phyloP scores from a whole-genome alignment of 2,113 vertebrate genomes.

The Cheirogaleus medius region DNA sequence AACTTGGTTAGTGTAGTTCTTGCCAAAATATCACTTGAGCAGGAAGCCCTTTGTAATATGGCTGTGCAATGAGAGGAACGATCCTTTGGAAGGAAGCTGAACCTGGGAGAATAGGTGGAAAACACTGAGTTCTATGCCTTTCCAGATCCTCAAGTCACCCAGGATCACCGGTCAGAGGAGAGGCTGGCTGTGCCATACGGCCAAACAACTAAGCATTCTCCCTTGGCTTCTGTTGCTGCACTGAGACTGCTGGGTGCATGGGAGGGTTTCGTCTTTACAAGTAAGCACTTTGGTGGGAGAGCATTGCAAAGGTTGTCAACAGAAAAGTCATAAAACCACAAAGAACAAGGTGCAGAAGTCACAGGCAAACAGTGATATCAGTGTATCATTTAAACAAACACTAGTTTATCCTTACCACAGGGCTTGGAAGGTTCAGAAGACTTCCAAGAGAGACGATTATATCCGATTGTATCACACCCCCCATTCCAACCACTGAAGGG shows the following conservation, averaged over 20 bases:
- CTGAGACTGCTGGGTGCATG: neutral
- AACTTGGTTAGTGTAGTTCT: neutral
- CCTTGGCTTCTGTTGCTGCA: neutral
- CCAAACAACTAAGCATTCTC: neutral
- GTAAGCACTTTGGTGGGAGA: constrained; percentile 57
- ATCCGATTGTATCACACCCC: too few species aligned
- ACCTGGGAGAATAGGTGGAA: neutral
- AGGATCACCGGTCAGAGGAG: neutral
- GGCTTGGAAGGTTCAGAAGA: neutral
- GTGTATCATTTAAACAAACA: neutral
- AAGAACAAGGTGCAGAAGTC: neutral
- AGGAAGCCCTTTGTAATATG: constrained; percentile 25
- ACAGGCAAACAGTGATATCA: neutral
- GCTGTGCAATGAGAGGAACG: neutral
- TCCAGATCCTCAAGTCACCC: neutral
- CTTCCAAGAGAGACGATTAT: neutral
- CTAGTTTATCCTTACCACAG: neutral
- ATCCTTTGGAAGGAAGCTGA: neutral
- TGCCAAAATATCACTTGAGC: neutral
- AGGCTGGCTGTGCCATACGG: neutral
- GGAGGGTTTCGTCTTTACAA: neutral
- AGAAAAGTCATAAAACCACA: neutral
- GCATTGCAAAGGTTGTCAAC: neutral
- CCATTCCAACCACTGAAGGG: neutral
- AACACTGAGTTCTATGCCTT: neutral